Evolutionary conservation across 2,113 vertebrate species (phyloP).

Genomic region (Colinus virginianus): DNA sequence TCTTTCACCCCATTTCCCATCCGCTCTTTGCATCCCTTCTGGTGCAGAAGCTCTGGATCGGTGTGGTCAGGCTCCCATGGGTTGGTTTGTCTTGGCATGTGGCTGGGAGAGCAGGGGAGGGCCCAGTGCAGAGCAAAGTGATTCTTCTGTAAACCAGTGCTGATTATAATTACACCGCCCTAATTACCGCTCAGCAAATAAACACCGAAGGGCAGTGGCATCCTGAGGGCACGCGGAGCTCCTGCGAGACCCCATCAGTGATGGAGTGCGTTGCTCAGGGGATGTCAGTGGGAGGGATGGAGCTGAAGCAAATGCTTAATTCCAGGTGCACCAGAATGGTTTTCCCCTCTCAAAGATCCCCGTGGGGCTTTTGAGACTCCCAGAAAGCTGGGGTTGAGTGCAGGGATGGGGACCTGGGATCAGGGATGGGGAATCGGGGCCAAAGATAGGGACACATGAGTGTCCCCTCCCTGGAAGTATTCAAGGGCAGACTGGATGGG

Average conservation of each 20-base stretch:
- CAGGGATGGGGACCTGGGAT: background rate
- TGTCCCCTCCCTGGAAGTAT: too few relatives aligned
- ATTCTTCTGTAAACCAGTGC: background rate
- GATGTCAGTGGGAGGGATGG: accelerated
- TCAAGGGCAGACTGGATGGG: too few relatives aligned
- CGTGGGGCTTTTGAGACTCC: background rate
- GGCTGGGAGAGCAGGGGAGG: background rate
- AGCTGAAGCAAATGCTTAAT: accelerated
- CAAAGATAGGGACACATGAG: too few relatives aligned
- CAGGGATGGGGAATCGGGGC: too few relatives aligned
- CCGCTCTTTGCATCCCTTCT: accelerated
- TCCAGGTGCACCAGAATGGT: background rate
- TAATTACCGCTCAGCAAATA: conserved; percentile 61
- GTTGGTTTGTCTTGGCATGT: conserved; percentile 16
- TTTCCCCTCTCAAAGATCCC: background rate
- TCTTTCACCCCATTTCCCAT: background rate
- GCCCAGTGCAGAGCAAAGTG: background rate
- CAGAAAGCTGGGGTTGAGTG: background rate
- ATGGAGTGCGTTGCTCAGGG: accelerated
- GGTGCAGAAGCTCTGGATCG: background rate
- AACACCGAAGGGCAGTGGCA: background rate
- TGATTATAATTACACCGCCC: conserved; percentile 24
- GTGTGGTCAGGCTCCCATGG: background rate
- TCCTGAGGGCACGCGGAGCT: background rate
- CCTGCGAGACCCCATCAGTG: background rate